These are phyloP conservation scores for Stictonetta naevosa DNA, from an alignment of 2,113 vertebrate species.

Conservation along the genomic window DNA sequence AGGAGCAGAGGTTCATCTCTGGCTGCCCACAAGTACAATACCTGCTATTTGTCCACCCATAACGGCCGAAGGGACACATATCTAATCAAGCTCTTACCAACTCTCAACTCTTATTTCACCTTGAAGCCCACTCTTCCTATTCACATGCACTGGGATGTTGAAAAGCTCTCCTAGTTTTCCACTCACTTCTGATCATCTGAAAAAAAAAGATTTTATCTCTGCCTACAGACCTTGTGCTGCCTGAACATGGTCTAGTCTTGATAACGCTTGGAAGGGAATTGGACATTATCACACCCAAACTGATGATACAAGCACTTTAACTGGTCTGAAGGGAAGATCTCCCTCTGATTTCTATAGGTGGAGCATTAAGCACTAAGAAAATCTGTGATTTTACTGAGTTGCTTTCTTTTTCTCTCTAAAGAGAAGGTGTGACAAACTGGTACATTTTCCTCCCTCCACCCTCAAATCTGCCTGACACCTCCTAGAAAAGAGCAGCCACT, in stretches of 20 bases:
- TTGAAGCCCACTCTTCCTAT: not conserved
- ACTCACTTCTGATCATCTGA: not conserved
- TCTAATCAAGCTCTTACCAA: not conserved
- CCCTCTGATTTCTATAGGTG: not conserved
- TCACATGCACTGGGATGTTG: not conserved
- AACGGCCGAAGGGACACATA: not conserved
- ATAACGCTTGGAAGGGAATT: not conserved
- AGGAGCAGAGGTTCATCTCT: not conserved
- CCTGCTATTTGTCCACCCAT: no score
- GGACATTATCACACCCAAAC: not conserved
- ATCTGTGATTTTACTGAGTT: not conserved
- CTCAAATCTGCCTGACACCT: not conserved
- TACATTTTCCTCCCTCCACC: not conserved
- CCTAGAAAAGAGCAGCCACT: not conserved
- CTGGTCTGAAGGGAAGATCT: not conserved
- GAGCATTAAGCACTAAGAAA: not conserved
- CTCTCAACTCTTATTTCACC: not conserved
- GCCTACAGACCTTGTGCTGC: not conserved
- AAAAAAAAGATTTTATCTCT: not conserved
- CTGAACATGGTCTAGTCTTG: not conserved
- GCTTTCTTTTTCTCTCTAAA: not conserved
- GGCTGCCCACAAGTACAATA: not conserved
- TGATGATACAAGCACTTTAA: not conserved
- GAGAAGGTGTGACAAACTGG: not conserved
- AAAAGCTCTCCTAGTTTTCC: not conserved